Conservation (phyloP, 64 coral and sea anemone genomes). For the Actinia tenebrosa region DNA sequence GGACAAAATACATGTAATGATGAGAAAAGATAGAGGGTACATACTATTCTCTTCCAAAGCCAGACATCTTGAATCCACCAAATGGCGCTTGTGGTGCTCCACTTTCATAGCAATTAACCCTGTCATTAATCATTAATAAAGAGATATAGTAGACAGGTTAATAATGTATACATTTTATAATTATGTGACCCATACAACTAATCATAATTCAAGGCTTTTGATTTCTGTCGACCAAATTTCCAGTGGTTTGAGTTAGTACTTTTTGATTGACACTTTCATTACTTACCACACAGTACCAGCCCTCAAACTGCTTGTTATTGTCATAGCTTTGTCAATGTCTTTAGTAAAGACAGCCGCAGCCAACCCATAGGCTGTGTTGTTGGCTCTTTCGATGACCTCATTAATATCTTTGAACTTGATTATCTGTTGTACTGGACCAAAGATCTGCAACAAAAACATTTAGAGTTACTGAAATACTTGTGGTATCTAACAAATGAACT, state of each 20-base stretch:
- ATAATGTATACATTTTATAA: background rate
- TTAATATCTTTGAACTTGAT: conserved; percentile 83
- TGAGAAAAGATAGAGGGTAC: background rate
- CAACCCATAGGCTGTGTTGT: conserved; percentile 86
- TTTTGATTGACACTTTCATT: background rate
- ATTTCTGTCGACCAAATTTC: too few species aligned
- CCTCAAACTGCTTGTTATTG: conserved; percentile 52
- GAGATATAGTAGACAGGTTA: too few species aligned
- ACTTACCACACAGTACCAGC: conserved; percentile 84
- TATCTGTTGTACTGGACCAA: conserved; percentile 95
- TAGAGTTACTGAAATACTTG: too few species aligned
- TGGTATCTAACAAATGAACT: too few species aligned
- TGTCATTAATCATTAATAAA: background rate
- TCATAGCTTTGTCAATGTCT: conserved; percentile 86
- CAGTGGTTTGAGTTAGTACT: too few species aligned
- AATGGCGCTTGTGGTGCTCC: conserved; percentile 56
- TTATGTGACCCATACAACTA: background rate
- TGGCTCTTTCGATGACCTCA: conserved; percentile 93
- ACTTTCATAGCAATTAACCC: conserved; percentile 68
- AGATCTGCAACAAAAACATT: conserved; percentile 50
- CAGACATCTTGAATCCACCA: conserved; percentile 81
- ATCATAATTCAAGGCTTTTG: too few species aligned
- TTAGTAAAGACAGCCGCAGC: conserved; percentile 92
- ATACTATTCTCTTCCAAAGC: conserved; percentile 70
- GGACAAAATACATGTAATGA: background rate